phyloP scores from a whole-genome alignment of 2,888 invertebrate genomes.

The Euproctis similis region DNA sequence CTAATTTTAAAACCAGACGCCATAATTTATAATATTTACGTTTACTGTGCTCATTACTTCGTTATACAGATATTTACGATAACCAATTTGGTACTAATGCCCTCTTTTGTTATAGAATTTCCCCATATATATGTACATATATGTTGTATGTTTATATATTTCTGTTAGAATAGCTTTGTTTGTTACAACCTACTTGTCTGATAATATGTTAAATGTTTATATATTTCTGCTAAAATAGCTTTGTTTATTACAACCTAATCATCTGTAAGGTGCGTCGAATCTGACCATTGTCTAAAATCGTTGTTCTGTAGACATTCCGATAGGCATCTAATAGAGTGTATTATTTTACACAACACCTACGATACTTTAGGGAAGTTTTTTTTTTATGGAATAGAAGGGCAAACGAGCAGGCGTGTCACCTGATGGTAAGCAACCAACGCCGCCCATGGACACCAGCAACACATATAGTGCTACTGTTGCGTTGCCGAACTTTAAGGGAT shows the following conservation, averaged over 20 bases:
- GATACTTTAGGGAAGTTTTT: constrained; percentile 9
- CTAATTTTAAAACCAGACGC: constrained; percentile 8
- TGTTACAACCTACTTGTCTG: no score
- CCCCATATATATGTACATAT: no score
- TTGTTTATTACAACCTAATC: no score
- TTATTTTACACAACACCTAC: constrained; percentile 20
- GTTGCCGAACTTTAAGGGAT: no score
- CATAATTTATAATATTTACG: constrained; percentile 12
- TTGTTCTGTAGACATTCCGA: constrained; percentile 29
- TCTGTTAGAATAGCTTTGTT: constrained; percentile 37
- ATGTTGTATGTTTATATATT: no score
- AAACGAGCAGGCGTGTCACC: no score
- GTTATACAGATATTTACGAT: constrained; percentile 27
- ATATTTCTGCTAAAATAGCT: no score
- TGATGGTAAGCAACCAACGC: no score
- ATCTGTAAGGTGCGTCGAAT: constrained; percentile 40
- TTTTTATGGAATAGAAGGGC: no score
- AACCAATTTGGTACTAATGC: constrained; percentile 39
- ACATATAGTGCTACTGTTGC: no score
- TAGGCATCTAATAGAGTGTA: constrained; percentile 29
- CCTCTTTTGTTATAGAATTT: constrained; percentile 40
- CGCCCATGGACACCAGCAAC: no score
- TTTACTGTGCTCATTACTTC: constrained; percentile 23
- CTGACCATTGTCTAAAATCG: constrained; percentile 38
- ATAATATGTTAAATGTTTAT: no score